These are phyloP conservation scores for Heliconius erato DNA, from an alignment of 2,888 invertebrate genomes.

Conservation along the genomic window DNA sequence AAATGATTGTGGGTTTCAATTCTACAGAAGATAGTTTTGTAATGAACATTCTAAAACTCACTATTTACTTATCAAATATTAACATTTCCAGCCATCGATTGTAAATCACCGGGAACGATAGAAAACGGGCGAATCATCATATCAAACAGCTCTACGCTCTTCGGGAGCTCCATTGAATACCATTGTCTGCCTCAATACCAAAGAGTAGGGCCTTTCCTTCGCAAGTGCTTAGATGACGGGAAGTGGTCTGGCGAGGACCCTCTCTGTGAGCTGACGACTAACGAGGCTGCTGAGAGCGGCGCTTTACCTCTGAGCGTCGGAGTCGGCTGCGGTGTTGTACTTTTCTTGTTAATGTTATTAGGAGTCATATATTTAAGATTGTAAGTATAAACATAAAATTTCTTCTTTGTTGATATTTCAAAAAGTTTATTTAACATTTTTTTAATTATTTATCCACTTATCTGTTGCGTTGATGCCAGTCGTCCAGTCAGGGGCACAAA, in stretches of 20 bases:
- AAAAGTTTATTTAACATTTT: constrained; percentile 2
- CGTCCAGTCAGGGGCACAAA: too few species aligned
- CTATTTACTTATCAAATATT: constrained; percentile 11
- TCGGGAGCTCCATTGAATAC: constrained; percentile 94
- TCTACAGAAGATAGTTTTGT: too few species aligned
- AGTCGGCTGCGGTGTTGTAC: constrained; percentile 92
- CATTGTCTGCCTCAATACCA: constrained; percentile 95
- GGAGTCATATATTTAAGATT: constrained; percentile 93
- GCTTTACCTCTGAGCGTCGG: constrained; percentile 93
- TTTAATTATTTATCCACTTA: not conserved
- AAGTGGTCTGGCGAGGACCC: constrained; percentile 96
- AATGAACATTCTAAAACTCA: not conserved
- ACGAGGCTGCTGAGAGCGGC: constrained; percentile 90
- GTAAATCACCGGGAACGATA: constrained; percentile 91
- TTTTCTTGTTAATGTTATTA: constrained; percentile 91
- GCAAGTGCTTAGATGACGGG: constrained; percentile 94
- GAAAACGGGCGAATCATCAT: constrained; percentile 95
- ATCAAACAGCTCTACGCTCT: constrained; percentile 93
- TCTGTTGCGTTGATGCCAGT: too few species aligned
- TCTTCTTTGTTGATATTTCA: not conserved
- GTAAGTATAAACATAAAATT: constrained; percentile 84
- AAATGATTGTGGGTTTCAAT: too few species aligned
- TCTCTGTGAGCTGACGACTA: constrained; percentile 89
- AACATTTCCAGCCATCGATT: constrained; percentile 90
- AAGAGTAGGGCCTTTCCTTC: constrained; percentile 91